Evolutionary conservation across 1,140 invertebrate genomes (phyloP).

Genomic region (Copidosoma floridanum): DNA sequence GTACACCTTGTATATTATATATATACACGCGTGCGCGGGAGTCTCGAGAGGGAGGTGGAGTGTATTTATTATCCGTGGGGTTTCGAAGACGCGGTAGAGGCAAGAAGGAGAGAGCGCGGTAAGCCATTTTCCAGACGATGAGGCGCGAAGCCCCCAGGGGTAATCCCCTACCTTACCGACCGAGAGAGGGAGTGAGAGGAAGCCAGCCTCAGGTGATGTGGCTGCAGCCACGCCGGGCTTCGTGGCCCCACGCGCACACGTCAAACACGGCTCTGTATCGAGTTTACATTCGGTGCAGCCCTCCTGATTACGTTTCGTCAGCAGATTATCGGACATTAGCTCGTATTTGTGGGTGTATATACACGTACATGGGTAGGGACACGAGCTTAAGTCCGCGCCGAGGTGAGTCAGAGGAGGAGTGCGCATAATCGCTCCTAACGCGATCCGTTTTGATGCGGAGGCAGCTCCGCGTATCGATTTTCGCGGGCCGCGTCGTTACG

Average conservation of each 20-base stretch:
- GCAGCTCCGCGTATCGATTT: not conserved
- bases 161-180: slow-evolving; percentile 55
- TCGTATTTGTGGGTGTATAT: not conserved
- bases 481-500: not conserved
- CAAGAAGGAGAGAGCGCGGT: slow-evolving; percentile 55
- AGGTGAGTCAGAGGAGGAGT: not conserved
- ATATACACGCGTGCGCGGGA: not conserved
- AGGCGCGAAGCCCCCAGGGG: slow-evolving; percentile 55
- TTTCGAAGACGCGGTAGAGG: slow-evolving; percentile 16
- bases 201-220: slow-evolving; percentile 52
- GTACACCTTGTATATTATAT: not conserved
- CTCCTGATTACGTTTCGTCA: slow-evolving; percentile 15
- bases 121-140: slow-evolving; percentile 60
- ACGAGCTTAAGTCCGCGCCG: not conserved
- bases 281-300: slow-evolving; percentile 6
- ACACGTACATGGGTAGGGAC: too few relatives aligned
- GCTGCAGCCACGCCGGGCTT: slow-evolving; percentile 45
- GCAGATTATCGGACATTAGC: slow-evolving; percentile 23
- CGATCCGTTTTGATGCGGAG: slow-evolving; percentile 9
- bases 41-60: not conserved
- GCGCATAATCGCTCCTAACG: slow-evolving; percentile 5
- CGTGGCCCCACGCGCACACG: too few relatives aligned
- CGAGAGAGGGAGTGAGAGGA: slow-evolving; percentile 38
- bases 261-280: too few relatives aligned
- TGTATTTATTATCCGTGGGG: not conserved